phyloP scores from a whole-genome alignment of 2,888 invertebrate genomes.

The Diadegma fenestrale region DNA sequence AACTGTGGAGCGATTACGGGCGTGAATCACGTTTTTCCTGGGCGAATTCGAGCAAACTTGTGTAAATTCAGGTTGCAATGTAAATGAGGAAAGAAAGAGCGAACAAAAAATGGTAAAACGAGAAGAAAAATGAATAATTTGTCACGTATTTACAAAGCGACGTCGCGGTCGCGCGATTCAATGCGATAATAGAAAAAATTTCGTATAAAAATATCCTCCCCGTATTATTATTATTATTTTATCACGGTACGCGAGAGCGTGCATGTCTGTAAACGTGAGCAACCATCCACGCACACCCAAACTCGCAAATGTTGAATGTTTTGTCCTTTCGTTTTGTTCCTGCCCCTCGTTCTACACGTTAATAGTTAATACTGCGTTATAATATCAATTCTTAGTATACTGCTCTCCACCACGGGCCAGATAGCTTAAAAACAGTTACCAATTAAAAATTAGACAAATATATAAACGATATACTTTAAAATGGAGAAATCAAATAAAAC shows the following conservation, averaged over 20 bases:
- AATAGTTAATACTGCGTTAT: conserved; percentile 83
- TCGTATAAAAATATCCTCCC: conserved; percentile 84
- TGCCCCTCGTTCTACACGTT: conserved; percentile 62
- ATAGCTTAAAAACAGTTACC: conserved; percentile 71
- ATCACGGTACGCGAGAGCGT: conserved; percentile 72
- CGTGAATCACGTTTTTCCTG: conserved; percentile 27
- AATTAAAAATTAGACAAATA: conserved; percentile 63
- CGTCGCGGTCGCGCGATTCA: conserved; percentile 67
- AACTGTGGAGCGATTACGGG: conserved; percentile 14
- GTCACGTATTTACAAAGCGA: conserved; percentile 76
- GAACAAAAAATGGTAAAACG: conserved; percentile 28
- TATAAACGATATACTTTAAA: conserved; percentile 39
- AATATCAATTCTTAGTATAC: conserved; percentile 78
- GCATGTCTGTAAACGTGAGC: conserved; percentile 78
- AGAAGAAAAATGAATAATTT: conserved; percentile 51
- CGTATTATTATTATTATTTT: conserved; percentile 73
- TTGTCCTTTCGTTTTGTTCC: neutral
- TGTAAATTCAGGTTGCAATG: conserved; percentile 26
- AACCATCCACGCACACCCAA: conserved; percentile 66
- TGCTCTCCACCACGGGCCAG: conserved; percentile 79
- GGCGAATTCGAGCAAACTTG: conserved; percentile 26
- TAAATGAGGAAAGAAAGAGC: conserved; percentile 30
- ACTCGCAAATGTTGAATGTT: neutral
- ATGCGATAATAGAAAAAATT: conserved; percentile 81
- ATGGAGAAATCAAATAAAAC: conserved; percentile 50